phyloP scores from a whole-genome alignment of 1,140 invertebrate species.

The Gyrodactylus bullatarudis region DNA sequence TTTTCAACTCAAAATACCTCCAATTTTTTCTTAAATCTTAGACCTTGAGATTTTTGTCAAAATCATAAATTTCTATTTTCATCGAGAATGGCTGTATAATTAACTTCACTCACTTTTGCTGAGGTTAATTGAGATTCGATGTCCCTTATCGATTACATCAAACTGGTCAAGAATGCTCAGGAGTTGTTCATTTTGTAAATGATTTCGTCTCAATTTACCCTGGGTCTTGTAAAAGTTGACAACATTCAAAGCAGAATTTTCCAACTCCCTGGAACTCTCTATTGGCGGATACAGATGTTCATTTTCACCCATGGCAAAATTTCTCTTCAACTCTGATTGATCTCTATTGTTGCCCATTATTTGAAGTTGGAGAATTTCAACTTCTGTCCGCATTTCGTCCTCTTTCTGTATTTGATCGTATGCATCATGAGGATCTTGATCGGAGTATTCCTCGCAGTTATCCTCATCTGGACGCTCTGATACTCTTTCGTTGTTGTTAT shows the following conservation, averaged over 20 bases:
- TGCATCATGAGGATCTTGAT: neutral
- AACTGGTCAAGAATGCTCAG: neutral
- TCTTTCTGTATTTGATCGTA: neutral
- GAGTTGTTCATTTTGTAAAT: neutral
- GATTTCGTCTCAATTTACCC: neutral
- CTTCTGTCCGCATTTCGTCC: neutral
- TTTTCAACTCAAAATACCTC: no score
- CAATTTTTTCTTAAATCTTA: no score
- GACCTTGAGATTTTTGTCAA: no score
- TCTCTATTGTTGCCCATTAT: neutral
- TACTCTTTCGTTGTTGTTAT: neutral
- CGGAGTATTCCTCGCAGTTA: neutral
- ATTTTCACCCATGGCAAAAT: neutral
- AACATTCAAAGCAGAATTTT: neutral
- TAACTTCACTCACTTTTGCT: neutral
- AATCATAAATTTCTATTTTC: no score
- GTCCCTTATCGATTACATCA: neutral
- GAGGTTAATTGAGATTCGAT: neutral
- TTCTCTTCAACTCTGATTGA: neutral
- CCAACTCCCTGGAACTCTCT: neutral
- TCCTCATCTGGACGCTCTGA: neutral
- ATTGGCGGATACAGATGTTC: neutral
- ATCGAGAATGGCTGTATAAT: no score
- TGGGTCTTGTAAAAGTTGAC: neutral
- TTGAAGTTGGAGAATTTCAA: neutral